Percentiles rank a stretch among this genome's conserved stretches.
phyloP scores from a whole-genome alignment of 2,113 vertebrate genomes.

The Caloenas nicobarica region DNA sequence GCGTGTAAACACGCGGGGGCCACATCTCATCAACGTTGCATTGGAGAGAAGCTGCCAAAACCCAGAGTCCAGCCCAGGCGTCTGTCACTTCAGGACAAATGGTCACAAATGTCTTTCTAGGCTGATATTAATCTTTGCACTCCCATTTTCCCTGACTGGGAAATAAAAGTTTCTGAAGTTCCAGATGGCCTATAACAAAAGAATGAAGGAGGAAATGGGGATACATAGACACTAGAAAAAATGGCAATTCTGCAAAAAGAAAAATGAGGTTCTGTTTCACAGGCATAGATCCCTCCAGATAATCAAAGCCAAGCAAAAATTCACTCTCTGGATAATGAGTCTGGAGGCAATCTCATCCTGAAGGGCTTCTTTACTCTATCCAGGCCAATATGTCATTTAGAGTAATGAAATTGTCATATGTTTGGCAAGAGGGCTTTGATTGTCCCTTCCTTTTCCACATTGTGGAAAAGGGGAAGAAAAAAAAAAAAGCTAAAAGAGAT shows the following conservation, averaged over 20 bases:
- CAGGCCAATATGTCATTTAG: neutral
- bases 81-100: slow-evolving; percentile 1
- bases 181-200: slow-evolving; percentile 24
- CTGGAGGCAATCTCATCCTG: neutral
- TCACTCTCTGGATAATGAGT: slow-evolving; percentile 17
- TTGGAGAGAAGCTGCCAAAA: neutral
- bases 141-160: neutral
- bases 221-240: neutral
- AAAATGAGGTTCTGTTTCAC: slow-evolving; percentile 27
- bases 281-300: neutral
- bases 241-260: neutral
- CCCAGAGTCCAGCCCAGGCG: neutral
- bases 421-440: neutral
- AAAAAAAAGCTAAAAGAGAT: neutral
- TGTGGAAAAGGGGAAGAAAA: neutral
- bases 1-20: neutral
- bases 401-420: neutral
- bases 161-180: slow-evolving; percentile 21
- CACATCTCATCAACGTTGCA: neutral
- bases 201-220: slow-evolving; percentile 28
- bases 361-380: neutral
- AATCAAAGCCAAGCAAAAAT: slow-evolving; percentile 28
- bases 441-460: neutral
- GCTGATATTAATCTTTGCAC: neutral
- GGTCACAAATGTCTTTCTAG: neutral